A percentile compares a stretch with the other conserved stretches of the same genome.
phyloP scores from a whole-genome alignment of 2,888 invertebrate genomes.

The Spodoptera exigua region DNA sequence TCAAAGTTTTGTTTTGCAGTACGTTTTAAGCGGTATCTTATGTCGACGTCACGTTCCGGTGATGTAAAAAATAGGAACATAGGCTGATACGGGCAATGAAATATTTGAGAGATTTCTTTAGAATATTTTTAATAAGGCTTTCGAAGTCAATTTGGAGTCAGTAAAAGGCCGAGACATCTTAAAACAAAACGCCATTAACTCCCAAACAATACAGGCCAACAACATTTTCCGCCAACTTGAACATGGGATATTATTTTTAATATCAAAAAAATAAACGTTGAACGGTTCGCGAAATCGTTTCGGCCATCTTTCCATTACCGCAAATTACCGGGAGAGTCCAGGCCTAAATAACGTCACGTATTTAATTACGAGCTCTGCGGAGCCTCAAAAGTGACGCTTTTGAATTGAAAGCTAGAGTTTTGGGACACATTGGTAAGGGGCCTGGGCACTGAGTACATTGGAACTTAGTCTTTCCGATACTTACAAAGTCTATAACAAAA shows the following conservation, averaged over 20 bases:
- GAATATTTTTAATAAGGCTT: constrained; percentile 19
- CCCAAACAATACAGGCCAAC: constrained; percentile 56
- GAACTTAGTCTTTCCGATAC: neutral
- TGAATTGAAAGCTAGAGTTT: constrained; percentile 78
- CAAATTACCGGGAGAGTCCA: constrained; percentile 76
- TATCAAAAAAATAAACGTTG: constrained; percentile 67
- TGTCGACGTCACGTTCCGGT: no score
- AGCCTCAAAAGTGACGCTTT: constrained; percentile 77
- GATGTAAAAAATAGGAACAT: neutral
- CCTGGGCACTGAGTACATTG: constrained; percentile 8
- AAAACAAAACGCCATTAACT: constrained; percentile 51
- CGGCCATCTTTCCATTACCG: constrained; percentile 77
- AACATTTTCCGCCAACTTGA: constrained; percentile 57
- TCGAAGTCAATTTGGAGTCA: constrained; percentile 32
- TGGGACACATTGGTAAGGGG: constrained; percentile 61
- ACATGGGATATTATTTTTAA: constrained; percentile 62
- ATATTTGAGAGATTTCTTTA: constrained; percentile 1
- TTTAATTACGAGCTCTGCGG: constrained; percentile 82
- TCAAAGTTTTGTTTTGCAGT: no score
- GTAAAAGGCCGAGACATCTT: constrained; percentile 40
- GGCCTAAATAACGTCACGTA: constrained; percentile 84
- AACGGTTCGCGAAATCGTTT: constrained; percentile 71
- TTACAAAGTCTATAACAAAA: neutral
- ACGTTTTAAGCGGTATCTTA: no score
- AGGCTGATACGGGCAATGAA: neutral